Evolutionary conservation across 2,113 vertebrate genomes (phyloP).

Genomic region (Chloroceryle aenea): DNA sequence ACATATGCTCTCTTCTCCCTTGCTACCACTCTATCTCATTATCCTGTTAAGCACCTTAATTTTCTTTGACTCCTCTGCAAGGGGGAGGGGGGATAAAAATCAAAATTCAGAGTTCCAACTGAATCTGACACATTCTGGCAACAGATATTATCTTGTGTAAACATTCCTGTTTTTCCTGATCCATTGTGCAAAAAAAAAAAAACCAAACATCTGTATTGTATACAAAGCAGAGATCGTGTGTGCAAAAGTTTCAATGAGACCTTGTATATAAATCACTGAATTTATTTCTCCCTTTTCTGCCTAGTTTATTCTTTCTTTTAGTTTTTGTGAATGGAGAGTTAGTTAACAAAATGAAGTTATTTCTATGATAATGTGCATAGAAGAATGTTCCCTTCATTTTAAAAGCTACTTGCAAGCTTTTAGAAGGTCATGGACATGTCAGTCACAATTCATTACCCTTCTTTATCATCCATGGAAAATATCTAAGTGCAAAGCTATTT

Average conservation of each 20-base stretch:
- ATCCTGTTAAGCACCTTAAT: constrained; percentile 47
- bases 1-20: constrained; percentile 62
- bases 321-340: constrained; percentile 21
- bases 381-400: constrained; percentile 18
- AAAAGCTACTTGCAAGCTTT: constrained; percentile 53
- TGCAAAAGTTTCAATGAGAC: not conserved
- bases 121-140: not conserved
- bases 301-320: not conserved
- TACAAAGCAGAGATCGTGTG: not conserved
- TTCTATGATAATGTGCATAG: not conserved
- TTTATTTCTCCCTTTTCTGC: not conserved
- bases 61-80: not conserved
- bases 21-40: constrained; percentile 61
- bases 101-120: not conserved
- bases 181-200: not conserved
- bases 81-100: not conserved
- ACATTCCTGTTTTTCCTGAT: not conserved
- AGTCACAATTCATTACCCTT: constrained; percentile 48
- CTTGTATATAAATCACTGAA: not conserved
- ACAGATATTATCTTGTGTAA: not conserved
- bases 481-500: constrained; percentile 42
- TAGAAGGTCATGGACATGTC: constrained; percentile 33
- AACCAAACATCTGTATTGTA: not conserved
- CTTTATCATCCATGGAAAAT: constrained; percentile 58
- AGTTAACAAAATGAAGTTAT: constrained; percentile 9